Conservation (phyloP, 2,113 vertebrate genomes). For the Thomomys bottae region DNA sequence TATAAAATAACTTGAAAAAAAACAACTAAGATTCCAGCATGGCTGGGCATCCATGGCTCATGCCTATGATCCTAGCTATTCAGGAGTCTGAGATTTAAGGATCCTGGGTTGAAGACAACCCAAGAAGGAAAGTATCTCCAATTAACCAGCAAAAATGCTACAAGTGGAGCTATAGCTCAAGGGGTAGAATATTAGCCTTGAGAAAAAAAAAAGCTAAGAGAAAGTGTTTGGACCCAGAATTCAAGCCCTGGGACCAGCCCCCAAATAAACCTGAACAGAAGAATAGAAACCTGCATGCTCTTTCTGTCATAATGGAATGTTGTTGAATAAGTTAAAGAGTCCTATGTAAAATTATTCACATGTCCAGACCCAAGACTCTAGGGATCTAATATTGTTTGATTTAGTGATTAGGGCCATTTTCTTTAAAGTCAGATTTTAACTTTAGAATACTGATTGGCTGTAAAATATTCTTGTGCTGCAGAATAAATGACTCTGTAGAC, state of each 20-base stretch:
- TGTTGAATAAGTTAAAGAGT: slow-evolving; percentile 19
- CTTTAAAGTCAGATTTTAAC: neutral
- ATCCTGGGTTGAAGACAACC: too few species aligned
- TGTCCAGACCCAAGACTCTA: neutral
- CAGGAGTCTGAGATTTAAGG: too few species aligned
- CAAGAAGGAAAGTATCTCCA: too few species aligned
- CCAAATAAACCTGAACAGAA: too few species aligned
- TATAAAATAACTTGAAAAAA: slow-evolving; percentile 8
- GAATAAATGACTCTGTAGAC: neutral
- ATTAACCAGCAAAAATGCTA: too few species aligned
- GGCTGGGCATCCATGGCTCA: too few species aligned
- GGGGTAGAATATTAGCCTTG: too few species aligned
- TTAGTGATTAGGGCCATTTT: slow-evolving; percentile 32
- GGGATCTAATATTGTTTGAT: neutral
- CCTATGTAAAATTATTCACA: neutral
- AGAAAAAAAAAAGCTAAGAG: neutral
- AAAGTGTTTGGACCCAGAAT: too few species aligned
- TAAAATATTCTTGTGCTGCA: slow-evolving; percentile 17
- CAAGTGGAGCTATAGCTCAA: too few species aligned
- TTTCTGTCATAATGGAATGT: neutral
- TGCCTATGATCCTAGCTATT: too few species aligned
- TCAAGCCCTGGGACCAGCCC: too few species aligned
- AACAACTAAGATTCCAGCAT: too few species aligned
- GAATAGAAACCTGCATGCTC: neutral
- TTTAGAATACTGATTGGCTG: neutral